Evolutionary conservation across 2,888 invertebrate species (phyloP), one percentile per base, ranked within the genome.

Genomic region (Tenthredo scrophulariae): DNA sequence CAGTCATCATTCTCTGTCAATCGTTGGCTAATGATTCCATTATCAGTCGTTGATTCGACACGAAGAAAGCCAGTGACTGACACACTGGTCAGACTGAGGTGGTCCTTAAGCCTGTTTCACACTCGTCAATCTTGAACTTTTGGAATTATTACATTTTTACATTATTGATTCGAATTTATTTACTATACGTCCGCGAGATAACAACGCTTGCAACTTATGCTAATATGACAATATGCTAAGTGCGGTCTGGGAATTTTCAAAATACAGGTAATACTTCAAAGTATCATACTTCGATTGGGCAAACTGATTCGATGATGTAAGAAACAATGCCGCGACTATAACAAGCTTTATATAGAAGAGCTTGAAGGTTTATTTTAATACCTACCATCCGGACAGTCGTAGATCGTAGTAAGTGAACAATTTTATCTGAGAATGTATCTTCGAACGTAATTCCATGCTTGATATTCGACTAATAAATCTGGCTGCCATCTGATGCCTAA

Each of bases 11-110:
- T 83, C 85, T 85, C 83, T 85, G 85, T 85, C 85, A 83, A 85
- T 85, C 83, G 67, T 83, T 85, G 54, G 83, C 74, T 85, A 85
- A 85, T 85, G 83, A 85, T 85, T 85, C 85, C 85, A 85, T 85
- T 85, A 85, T 85, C 85, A 72, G 67, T 67, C 54, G 83, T 40
- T 26, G 72, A 85, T 85, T 85, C 72, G 83, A 83, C 83, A 74
- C 62, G 83, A 83, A 83, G 83, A 83, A 72, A 83, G 83, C 65
- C 85, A 43, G 37, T 70, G 50, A 46, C 70, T 74, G 85, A 83
- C 80, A 37, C 58, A 43, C 54, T 58, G 50, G 54, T 10, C n/a
- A 79, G 37, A 50, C 75, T 22, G 43, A 43, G 46, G 75, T 40
- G 75, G 46, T 75, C 75, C 26, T 75, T 75, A 46, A 75, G 77